A percentile compares a stretch with the other conserved stretches of the same genome.
Evolutionary conservation across 2,797 vertebrate species (phyloP).

Genomic region (Galago senegalensis): DNA sequence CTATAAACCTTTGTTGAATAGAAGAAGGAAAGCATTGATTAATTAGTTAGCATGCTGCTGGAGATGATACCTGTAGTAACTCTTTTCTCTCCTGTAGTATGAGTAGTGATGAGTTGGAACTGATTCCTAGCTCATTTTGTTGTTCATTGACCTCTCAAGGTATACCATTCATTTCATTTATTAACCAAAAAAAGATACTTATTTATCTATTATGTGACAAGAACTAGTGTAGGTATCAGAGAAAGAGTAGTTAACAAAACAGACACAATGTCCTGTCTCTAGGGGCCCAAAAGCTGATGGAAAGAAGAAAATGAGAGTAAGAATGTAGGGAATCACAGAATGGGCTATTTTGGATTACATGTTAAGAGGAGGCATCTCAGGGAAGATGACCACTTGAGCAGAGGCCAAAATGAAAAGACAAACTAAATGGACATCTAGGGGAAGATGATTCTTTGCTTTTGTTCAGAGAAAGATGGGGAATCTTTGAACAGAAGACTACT

Average conservation of each 20-base stretch:
- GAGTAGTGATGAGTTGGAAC: neutral
- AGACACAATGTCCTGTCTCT: neutral
- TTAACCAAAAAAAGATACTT: neutral
- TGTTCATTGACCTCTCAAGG: neutral
- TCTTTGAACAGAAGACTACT: neutral
- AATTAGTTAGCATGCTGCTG: neutral
- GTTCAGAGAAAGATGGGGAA: neutral
- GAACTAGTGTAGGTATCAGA: neutral
- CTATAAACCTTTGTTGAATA: neutral
- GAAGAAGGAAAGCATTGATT: neutral
- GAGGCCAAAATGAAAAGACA: neutral
- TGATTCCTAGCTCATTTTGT: neutral
- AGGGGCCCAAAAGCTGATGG: neutral
- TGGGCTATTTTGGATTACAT: neutral
- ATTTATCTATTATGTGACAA: neutral
- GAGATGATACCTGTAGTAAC: neutral
- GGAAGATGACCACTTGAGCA: neutral
- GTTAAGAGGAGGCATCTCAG: neutral
- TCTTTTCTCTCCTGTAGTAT: neutral
- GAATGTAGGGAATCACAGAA: neutral
- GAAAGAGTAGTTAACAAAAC: neutral
- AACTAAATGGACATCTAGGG: rapidly evolving
- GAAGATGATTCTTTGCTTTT: neutral
- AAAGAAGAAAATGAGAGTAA: neutral
- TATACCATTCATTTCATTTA: neutral